Conservation (phyloP, 1,140 invertebrate species). For the Drosophila aff. region DNA sequence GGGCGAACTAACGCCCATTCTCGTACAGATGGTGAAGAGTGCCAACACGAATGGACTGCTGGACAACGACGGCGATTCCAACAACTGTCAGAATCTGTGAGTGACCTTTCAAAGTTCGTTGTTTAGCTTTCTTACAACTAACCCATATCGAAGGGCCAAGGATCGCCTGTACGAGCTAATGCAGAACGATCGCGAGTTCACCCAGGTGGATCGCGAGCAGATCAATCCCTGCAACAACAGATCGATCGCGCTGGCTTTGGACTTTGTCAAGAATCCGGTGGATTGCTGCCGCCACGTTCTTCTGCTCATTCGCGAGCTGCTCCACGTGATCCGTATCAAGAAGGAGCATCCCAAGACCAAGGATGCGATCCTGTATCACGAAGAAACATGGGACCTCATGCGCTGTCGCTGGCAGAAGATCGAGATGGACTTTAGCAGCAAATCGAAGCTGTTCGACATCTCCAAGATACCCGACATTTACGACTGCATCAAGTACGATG, state of each 20-base stretch:
- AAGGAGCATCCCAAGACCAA: slow-evolving; percentile 95
- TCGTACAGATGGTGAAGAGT: slow-evolving; percentile 99
- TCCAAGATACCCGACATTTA: slow-evolving; percentile 99
- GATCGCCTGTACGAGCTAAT: slow-evolving; percentile 95
- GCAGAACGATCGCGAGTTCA: slow-evolving; percentile 96
- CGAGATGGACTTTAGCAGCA: slow-evolving; percentile 98
- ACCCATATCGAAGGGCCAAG: slow-evolving; percentile 92
- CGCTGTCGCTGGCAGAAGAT: slow-evolving; percentile 99
- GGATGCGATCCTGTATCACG: slow-evolving; percentile 97
- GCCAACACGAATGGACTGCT: slow-evolving; percentile 99
- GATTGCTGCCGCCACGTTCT: slow-evolving; percentile 96
- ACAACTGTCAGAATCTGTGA: slow-evolving; percentile 97
- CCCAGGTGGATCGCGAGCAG: slow-evolving; percentile 90
- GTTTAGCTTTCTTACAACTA: too few relatives aligned
- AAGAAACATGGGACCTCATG: slow-evolving; percentile 99
- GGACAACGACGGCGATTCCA: slow-evolving; percentile 98
- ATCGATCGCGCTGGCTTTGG: slow-evolving; percentile 94
- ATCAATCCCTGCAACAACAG: slow-evolving; percentile 95
- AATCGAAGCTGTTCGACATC: slow-evolving; percentile 96
- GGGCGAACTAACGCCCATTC: slow-evolving; percentile 98
- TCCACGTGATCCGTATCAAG: slow-evolving; percentile 93
- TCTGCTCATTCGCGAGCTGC: slow-evolving; percentile 93
- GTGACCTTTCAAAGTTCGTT: slow-evolving; percentile 60
- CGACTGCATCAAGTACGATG: slow-evolving; percentile 99
- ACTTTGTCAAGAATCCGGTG: slow-evolving; percentile 99